Conservation (phyloP, 2,888 invertebrate genomes). For the Scotopteryx bipunctaria region DNA sequence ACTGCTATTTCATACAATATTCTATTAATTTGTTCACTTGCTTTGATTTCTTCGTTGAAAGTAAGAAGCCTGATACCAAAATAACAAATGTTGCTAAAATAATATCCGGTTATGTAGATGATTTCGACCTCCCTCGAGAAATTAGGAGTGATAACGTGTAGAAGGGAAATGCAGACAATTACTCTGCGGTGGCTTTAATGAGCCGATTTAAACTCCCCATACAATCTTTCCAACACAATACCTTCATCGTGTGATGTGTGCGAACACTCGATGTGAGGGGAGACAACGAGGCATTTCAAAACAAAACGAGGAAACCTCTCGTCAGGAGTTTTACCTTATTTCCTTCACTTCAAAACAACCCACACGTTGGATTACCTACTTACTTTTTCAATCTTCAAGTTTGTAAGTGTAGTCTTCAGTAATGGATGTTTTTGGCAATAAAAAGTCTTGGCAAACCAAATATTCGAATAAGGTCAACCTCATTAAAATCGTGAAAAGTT, state of each 20-base stretch:
- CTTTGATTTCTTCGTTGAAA: not conserved
- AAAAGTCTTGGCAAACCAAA: slow-evolving; percentile 29
- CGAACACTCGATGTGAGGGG: slow-evolving; percentile 65
- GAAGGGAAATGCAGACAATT: slow-evolving; percentile 60
- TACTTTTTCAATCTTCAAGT: not conserved
- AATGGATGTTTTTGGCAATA: slow-evolving; percentile 2
- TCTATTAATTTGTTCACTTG: not conserved
- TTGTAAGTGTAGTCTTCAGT: not conserved
- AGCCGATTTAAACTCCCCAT: slow-evolving; percentile 68
- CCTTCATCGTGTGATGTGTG: slow-evolving; percentile 57
- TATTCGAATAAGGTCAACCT: slow-evolving; percentile 32
- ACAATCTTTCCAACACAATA: slow-evolving; percentile 63
- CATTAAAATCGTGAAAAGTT: slow-evolving; percentile 39
- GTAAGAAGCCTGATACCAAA: not conserved
- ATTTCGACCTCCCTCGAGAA: slow-evolving; percentile 44
- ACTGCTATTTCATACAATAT: too few relatives aligned
- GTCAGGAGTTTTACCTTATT: slow-evolving; percentile 62
- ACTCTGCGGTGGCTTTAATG: slow-evolving; percentile 61
- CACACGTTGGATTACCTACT: slow-evolving; percentile 30
- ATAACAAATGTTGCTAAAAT: slow-evolving; percentile 1
- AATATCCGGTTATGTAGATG: slow-evolving; percentile 23
- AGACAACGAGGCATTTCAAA: slow-evolving; percentile 56
- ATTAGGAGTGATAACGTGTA: slow-evolving; percentile 54
- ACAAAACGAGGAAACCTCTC: slow-evolving; percentile 71
- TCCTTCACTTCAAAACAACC: slow-evolving; percentile 40